Evolutionary conservation across 2,888 invertebrate genomes (phyloP), one percentile per base, ranked within the genome.

Genomic region (Ariolimax columbianus): DNA sequence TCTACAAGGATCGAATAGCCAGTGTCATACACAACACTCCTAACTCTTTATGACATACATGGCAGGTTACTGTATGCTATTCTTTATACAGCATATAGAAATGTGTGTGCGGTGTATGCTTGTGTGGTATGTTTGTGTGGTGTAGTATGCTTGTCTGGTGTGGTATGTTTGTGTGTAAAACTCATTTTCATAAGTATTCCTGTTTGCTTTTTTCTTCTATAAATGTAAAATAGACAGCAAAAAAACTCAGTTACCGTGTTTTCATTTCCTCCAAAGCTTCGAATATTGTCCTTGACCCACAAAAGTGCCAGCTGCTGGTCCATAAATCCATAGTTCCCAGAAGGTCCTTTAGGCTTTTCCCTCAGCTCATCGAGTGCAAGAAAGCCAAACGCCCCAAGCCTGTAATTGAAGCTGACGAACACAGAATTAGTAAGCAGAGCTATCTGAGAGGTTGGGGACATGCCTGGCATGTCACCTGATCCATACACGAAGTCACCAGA

Each of bases 341-440:
- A 88, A 0, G 89, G 87, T 26, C 88, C 87, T 14, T 86, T 85
- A 17, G 83, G 73, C 3, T 78, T 82, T 26, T 87, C 86, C n/a
- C 90, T 89, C 36, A 91, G 80, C 68, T 96, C 95, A 85, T 93
- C 91, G 38, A 94, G 91, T 0, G 98, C 96, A 78, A 98, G 95
- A 93, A 98, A 98, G 6, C 98, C 98, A 86, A 95, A 94, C 0
- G 95, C 93, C 26, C 95, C 95, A 63, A 96, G 94, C 90, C 98
- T 96, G 94, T 97, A 97, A 92, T 97, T 97, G 6, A 97, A 97
- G 87, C 97, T 95, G 1, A 98, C 97, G 92, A 97, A 97, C 14
- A 98, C 96, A 1, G 97, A 96, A 92, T 97, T 97, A 86, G 96
- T 96, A 3, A 96, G 96, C 77, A 96, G 95, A 0, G 97, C 96